Evolutionary conservation across 2,113 vertebrate genomes (phyloP).

Genomic region (Cyprinodon variegatus): DNA sequence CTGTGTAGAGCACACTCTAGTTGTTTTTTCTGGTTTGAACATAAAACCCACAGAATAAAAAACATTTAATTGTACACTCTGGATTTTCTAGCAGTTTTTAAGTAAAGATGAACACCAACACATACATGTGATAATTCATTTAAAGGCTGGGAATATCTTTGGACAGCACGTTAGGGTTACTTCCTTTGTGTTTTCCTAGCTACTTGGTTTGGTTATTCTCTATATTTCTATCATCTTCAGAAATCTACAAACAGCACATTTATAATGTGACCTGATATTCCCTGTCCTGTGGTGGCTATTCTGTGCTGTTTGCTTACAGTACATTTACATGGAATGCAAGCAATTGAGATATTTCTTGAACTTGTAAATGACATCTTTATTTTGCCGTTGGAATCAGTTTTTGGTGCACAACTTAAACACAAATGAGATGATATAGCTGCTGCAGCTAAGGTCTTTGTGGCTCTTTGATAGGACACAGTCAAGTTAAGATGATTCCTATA

Average conservation of each 20-base stretch:
- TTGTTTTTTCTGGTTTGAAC: too few relatives aligned
- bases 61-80: too few relatives aligned
- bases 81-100: too few relatives aligned
- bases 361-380: slow-evolving; percentile 50
- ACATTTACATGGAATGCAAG: slow-evolving; percentile 15
- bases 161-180: slow-evolving; percentile 26
- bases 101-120: too few relatives aligned
- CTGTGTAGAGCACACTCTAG: too few relatives aligned
- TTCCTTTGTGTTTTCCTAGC: slow-evolving; percentile 45
- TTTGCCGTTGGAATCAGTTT: slow-evolving; percentile 45
- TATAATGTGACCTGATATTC: slow-evolving; percentile 17
- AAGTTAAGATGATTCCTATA: slow-evolving; percentile 68
- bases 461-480: slow-evolving; percentile 62
- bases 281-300: not conserved
- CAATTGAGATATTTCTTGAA: slow-evolving; percentile 17
- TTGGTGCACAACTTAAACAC: slow-evolving; percentile 60
- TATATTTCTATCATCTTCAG: slow-evolving; percentile 35
- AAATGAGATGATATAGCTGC: slow-evolving; percentile 72
- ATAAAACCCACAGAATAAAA: too few relatives aligned
- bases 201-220: slow-evolving; percentile 38
- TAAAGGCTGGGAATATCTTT: not conserved
- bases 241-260: slow-evolving; percentile 24
- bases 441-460: slow-evolving; percentile 50
- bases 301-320: not conserved
- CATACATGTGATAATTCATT: too few relatives aligned